Base-by-base conservation (phyloP, 2,797 vertebrate genomes). In the Alfaro cultratus region DNA sequence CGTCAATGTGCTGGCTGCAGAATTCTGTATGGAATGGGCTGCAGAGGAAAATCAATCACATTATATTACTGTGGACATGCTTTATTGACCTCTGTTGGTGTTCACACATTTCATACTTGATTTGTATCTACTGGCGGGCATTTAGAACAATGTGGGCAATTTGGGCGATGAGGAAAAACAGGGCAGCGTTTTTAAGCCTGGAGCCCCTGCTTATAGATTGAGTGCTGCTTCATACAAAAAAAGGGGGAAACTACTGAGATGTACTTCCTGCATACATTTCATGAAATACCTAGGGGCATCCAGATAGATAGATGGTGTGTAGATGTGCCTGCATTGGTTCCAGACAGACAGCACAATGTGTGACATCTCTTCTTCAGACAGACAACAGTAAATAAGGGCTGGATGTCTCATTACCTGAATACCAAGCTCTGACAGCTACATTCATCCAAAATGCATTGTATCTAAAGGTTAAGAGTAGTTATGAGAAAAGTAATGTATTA, bases 391-490 rank as follows among this genome's bases (percentile, higher is more conserved):
- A 95, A 95, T 95, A 96, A 94, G 93, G 92, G 87, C 88, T 83
- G 89, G 91, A 91, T 87, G 86, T 93, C 92, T 95, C 95, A 95
- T 96, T 96, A 95, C 92, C 92, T 83, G 90, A 89, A 92, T 91
- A 92, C 89, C 91, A 79, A 91, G 87, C 85, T 85, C 73, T 89
- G 95, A 94, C 94, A 93, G 94, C 90, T 91, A 88, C 91, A 95
- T 95, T 95, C 94, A 95, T 96, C 91, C 88, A 84, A 94, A 95
- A 95, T 93, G 88, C 91, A 96, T 96, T 96, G 94, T 96, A 93
- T 93, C 93, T 91, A 95, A 96, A 96, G 95, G 96, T 96, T 96
- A 96, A 96, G 94, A 96, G 94, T 95, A 95, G 95, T 95, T 96
- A 95, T 93, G 90, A 93, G 91, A 94, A 94, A 94, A 95, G 95